Evolutionary conservation across 2,888 invertebrate genomes (phyloP), one percentile per base, ranked within the genome.

Genomic region (Phania funesta): DNA sequence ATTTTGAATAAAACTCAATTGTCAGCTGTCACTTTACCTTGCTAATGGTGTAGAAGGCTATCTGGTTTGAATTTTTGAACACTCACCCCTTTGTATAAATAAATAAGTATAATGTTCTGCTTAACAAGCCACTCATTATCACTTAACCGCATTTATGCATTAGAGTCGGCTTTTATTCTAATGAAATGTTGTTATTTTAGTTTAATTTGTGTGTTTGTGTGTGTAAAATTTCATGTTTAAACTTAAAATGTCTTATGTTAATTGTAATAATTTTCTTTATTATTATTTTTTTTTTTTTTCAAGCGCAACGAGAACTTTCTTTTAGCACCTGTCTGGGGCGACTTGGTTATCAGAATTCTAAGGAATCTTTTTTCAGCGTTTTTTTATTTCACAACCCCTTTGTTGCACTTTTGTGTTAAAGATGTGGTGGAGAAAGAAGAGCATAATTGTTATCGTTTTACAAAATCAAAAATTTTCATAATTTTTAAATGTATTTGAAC

Each of bases 401-500:
- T n/a, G 18, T 54, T 8, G 41, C 52, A 52, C 24, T 26, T 65
- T 35, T 13, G 13, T 3, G 9, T 35, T 9, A 9, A 26, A 65
- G 18, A 52, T 24, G 18, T 22, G 24, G 18, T 22, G 24, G 18
- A 50, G 16, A 22, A 50, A 65, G 24, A 6, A 24, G 1, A 54
- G 54, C 32, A 54, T 64, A 74, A 76, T 52, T 68, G 58, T 60
- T 76, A 76, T 68, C 68, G 32, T 18, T 29, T 52, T 44, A 44
- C 52, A 62, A 68, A 76, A 76, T 76, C 76, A 52, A 60, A 68
- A 68, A 76, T 76, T 76, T 62, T 52, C 68, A 76, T 68, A 76
- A 76, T 76, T 76, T 76, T 32, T 24, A 60, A 68, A 60, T 68
- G 54, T 44, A 50, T 60, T 68, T 44, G 9, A 13, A 41, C 35